Conservation (phyloP, 2,888 invertebrate genomes). For the Diarsia dahlii region DNA sequence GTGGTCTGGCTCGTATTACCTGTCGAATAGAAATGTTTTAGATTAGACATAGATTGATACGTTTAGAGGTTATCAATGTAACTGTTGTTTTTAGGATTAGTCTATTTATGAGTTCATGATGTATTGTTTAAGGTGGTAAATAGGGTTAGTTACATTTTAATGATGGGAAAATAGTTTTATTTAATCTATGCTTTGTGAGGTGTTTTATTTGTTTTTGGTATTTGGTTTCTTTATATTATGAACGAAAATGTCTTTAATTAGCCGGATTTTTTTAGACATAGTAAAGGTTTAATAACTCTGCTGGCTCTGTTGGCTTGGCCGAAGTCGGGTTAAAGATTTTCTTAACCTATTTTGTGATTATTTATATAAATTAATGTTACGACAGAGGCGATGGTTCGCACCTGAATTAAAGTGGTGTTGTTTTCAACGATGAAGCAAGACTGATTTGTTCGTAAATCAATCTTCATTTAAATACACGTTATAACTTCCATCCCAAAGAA, state of each 20-base stretch:
- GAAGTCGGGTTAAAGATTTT: not conserved
- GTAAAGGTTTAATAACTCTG: not conserved
- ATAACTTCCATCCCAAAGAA: not conserved
- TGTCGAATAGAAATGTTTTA: conserved; percentile 30
- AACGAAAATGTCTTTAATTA: too few relatives aligned
- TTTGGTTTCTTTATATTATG: not conserved
- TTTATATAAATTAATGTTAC: not conserved
- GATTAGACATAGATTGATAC: conserved; percentile 22
- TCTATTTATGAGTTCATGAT: not conserved
- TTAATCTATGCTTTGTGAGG: not conserved
- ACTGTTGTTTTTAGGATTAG: conserved; percentile 1
- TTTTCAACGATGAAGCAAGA: not conserved
- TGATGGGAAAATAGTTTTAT: not conserved
- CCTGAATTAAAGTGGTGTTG: not conserved
- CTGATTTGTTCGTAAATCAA: not conserved
- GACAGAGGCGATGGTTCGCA: not conserved
- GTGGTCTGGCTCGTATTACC: conserved; percentile 22
- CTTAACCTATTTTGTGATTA: not conserved
- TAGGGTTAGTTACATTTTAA: not conserved
- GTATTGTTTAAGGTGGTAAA: not conserved
- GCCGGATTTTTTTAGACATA: not conserved
- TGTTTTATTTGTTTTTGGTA: not conserved
- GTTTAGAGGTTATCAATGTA: conserved; percentile 25
- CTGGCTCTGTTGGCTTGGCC: not conserved
- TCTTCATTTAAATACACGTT: conserved; percentile 11